These are phyloP conservation scores for Carollia perspicillata DNA, from an alignment of 2,113 vertebrate genomes.

Conservation along the genomic window DNA sequence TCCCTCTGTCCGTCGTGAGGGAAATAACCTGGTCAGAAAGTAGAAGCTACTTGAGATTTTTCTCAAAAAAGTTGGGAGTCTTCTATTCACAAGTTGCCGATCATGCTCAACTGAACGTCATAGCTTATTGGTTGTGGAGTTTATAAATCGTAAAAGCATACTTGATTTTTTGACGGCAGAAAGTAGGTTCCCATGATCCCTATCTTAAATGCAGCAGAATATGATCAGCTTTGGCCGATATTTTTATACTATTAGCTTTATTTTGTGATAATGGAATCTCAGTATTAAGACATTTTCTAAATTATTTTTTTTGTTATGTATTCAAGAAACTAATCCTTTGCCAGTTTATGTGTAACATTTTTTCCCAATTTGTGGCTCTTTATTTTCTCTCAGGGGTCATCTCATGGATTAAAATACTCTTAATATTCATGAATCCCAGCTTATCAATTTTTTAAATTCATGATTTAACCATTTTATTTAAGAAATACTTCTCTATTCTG, in stretches of 20 bases:
- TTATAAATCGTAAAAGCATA: slow-evolving; percentile 5
- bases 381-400: background rate
- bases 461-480: background rate
- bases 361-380: background rate
- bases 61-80: background rate
- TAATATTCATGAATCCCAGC: background rate
- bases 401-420: background rate
- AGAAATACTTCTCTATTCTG: background rate
- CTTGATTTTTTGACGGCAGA: slow-evolving; percentile 8
- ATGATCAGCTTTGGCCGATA: background rate
- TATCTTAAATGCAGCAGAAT: background rate
- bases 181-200: background rate
- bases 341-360: background rate
- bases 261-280: background rate
- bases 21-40: background rate
- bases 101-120: background rate
- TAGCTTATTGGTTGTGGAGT: background rate
- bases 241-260: slow-evolving; percentile 2
- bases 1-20: background rate
- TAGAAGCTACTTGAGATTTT: background rate
- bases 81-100: background rate
- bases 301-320: background rate
- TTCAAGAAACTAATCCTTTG: background rate
- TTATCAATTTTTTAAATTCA: background rate
- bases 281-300: background rate